Evolutionary conservation across 2,113 vertebrate genomes (phyloP).

Genomic region (Platycercus adscitus): DNA sequence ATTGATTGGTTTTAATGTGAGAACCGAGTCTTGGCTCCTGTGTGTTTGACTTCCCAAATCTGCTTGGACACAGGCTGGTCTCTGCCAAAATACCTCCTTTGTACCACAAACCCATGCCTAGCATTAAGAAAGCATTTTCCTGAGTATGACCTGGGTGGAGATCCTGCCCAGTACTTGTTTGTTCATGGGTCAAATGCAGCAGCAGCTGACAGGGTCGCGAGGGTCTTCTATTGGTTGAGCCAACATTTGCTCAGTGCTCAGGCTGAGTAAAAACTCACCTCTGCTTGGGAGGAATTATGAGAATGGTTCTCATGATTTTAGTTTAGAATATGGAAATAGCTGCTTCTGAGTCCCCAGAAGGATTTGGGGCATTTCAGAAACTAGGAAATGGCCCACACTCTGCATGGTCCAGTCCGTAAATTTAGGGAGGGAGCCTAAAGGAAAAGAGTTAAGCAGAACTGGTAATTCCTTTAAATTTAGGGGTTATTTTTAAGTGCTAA

Average conservation of each 20-base stretch:
- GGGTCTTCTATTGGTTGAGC: not conserved
- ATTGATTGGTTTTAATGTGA: constrained; percentile 3
- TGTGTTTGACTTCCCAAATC: not conserved
- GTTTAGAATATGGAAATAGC: not conserved
- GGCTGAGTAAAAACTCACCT: not conserved
- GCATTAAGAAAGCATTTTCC: not conserved
- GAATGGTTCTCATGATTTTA: not conserved
- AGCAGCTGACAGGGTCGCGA: not conserved
- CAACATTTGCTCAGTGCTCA: not conserved
- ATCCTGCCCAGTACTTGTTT: not conserved
- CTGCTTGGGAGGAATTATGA: not conserved
- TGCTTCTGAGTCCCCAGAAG: not conserved
- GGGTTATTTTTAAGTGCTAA: not conserved
- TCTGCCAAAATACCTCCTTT: not conserved
- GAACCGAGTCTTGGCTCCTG: not conserved
- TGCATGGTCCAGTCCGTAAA: not conserved
- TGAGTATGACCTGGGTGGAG: not conserved
- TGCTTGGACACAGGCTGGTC: not conserved
- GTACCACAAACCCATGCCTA: not conserved
- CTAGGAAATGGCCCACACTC: not conserved
- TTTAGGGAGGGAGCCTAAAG: not conserved
- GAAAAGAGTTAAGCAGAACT: not conserved
- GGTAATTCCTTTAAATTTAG: not conserved
- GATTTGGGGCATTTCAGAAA: not conserved
- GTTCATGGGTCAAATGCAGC: not conserved